Evolutionary conservation across 2,797 vertebrate genomes (phyloP), one percentile per base, ranked within the genome.

Genomic region (Chloroceryle amazona): DNA sequence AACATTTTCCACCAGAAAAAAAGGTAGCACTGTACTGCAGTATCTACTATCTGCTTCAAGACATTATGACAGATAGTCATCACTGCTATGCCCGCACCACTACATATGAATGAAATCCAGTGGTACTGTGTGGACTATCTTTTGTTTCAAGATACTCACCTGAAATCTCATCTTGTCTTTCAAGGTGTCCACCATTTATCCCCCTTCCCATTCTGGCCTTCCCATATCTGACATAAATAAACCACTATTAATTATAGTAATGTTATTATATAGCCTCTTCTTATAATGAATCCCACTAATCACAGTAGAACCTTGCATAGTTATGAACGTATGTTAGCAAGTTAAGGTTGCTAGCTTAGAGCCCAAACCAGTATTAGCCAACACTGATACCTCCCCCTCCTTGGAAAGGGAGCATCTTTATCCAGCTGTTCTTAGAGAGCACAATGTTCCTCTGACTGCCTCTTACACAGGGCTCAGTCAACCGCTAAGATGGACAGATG

Each of bases 391-490:
- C 14, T 52, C 18, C 35, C 13, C 11, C 18, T 74, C 61, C 54
- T 61, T 20, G 49, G 47, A 52, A 35, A 66, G 26, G 37, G 46
- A 86, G 42, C n/a, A 72, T 35, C 68, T 58, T 42, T 20, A 68
- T 5, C 13, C 44, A 70, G 83, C 65, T 83, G 35, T 14, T 29
- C 58, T 44, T 26, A 9, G 70, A 54, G 41, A 49, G 9, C 49
- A 10, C 33, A 23, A 8, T 0, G 16, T 6, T 1, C 7, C 39
- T 39, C 13, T 29, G 33, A 6, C 0, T 26, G 26, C 1, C 1
- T 2, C 15, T 3, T 7, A 29, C 13, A 3, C 11, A 6, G 58
- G 41, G 35, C 55, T 41, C 49, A 1, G 31, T 10, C 0, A 20
- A 29, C 49, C 54, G 73, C 49, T 35, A 10, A 33, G 20, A 31